phyloP scores from a whole-genome alignment of 1,140 invertebrate genomes.

The Nasonia longicornis region DNA sequence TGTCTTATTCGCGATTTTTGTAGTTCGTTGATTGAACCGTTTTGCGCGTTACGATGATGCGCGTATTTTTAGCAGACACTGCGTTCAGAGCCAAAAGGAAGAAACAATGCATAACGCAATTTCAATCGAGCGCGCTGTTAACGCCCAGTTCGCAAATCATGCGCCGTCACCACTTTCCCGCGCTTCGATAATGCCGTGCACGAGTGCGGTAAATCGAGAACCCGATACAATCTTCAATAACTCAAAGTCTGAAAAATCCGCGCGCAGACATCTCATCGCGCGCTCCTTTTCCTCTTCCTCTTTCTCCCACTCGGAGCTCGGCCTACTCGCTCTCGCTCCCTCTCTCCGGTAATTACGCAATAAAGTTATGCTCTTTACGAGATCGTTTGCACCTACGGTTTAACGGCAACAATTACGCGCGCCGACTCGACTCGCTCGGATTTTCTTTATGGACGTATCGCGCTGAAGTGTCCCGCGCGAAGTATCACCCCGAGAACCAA shows the following conservation, averaged over 20 bases:
- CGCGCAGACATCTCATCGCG: not conserved
- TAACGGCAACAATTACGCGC: slow-evolving; percentile 34
- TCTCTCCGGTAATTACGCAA: slow-evolving; percentile 22
- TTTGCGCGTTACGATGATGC: not conserved
- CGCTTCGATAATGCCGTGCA: too few species aligned
- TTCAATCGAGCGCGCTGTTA: too few species aligned
- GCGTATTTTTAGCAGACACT: too few species aligned
- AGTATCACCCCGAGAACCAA: not conserved
- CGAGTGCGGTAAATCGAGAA: not conserved
- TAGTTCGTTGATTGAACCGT: too few species aligned
- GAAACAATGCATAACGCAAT: too few species aligned
- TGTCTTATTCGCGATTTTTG: too few species aligned
- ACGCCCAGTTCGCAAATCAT: not conserved
- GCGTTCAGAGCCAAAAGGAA: too few species aligned
- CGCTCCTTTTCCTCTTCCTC: not conserved
- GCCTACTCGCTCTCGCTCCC: not conserved
- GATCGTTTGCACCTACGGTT: slow-evolving; percentile 42
- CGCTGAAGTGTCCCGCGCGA: too few species aligned
- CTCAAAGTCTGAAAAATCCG: not conserved
- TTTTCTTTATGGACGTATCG: not conserved
- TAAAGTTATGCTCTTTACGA: slow-evolving; percentile 38
- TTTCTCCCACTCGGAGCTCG: not conserved
- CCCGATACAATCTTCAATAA: not conserved
- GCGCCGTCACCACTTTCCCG: not conserved
- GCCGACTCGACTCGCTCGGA: not conserved